Conservation (phyloP, 2,888 invertebrate species). For the Polymixis lichenea region DNA sequence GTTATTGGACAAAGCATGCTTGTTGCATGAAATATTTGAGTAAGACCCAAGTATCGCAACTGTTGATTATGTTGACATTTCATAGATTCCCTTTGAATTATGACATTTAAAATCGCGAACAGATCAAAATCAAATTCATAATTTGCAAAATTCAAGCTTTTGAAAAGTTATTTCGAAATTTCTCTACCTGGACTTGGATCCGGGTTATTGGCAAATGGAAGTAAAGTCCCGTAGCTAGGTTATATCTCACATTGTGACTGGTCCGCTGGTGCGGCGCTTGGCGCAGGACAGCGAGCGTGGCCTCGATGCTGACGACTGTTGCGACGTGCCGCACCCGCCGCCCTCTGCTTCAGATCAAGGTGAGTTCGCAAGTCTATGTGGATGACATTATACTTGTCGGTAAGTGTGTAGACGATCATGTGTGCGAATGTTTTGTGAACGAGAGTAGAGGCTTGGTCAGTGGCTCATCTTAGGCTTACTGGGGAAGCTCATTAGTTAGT, state of each 20-base stretch:
- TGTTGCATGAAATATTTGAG: slow-evolving; percentile 80
- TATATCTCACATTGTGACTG: slow-evolving; percentile 90
- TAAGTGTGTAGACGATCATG: slow-evolving; percentile 56
- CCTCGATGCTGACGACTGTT: slow-evolving; percentile 89
- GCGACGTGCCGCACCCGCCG: slow-evolving; percentile 89
- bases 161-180: slow-evolving; percentile 41
- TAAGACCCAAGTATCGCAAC: slow-evolving; percentile 66
- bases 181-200: slow-evolving; percentile 58
- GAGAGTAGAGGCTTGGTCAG: slow-evolving; percentile 35
- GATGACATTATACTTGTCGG: slow-evolving; percentile 52
- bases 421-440: slow-evolving; percentile 25
- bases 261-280: slow-evolving; percentile 91
- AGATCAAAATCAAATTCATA: slow-evolving; percentile 50
- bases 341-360: slow-evolving; percentile 88
- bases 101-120: slow-evolving; percentile 20
- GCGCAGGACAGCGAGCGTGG: slow-evolving; percentile 90
- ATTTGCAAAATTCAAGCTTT: slow-evolving; percentile 34
- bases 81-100: slow-evolving; percentile 68
- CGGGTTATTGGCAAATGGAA: slow-evolving; percentile 79
- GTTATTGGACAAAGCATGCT: slow-evolving; percentile 78
- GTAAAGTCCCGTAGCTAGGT: slow-evolving; percentile 85
- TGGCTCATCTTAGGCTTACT: no score
- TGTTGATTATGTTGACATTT: slow-evolving; percentile 61
- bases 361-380: slow-evolving; percentile 72
- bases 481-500: neutral